phyloP scores from a whole-genome alignment of 2,113 vertebrate species.

The Anser cygnoides region DNA sequence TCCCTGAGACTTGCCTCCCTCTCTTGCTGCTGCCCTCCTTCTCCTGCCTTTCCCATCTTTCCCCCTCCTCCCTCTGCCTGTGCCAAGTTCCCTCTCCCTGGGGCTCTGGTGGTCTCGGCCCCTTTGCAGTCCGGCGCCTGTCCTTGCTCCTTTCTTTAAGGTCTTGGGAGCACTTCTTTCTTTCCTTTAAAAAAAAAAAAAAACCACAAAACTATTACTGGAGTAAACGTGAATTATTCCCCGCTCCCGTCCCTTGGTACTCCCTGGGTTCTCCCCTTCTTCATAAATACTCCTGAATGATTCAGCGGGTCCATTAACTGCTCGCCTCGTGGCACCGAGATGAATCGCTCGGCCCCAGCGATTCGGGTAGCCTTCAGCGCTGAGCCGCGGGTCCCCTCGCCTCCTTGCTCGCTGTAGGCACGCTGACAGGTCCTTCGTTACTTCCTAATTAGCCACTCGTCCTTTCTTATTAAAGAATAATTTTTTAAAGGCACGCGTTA shows the following conservation, averaged over 20 bases:
- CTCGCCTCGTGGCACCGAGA: not conserved
- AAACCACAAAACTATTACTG: not conserved
- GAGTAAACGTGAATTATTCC: not conserved
- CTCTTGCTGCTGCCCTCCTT: not conserved
- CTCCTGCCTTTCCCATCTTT: not conserved
- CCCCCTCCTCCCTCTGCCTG: not conserved
- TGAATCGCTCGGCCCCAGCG: not conserved
- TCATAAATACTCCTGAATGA: not conserved
- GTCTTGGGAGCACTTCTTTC: not conserved
- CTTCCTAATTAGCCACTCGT: slow-evolving; percentile 5
- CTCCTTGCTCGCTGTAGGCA: not conserved
- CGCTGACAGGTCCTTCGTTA: not conserved
- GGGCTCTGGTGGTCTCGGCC: too few relatives aligned
- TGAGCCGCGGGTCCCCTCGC: not conserved
- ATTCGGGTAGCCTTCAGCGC: not conserved
- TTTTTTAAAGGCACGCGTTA: slow-evolving; percentile 1
- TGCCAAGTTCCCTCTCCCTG: not conserved
- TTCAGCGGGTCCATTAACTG: not conserved
- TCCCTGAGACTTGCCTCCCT: not conserved
- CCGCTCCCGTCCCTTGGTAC: not conserved
- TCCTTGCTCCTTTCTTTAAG: not conserved
- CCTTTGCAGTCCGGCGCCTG: not conserved
- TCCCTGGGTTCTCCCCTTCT: not conserved
- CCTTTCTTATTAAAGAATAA: slow-evolving; percentile 38
- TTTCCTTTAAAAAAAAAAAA: not conserved